Conservation (phyloP, 2,888 invertebrate genomes). For the Julus scanicus region DNA sequence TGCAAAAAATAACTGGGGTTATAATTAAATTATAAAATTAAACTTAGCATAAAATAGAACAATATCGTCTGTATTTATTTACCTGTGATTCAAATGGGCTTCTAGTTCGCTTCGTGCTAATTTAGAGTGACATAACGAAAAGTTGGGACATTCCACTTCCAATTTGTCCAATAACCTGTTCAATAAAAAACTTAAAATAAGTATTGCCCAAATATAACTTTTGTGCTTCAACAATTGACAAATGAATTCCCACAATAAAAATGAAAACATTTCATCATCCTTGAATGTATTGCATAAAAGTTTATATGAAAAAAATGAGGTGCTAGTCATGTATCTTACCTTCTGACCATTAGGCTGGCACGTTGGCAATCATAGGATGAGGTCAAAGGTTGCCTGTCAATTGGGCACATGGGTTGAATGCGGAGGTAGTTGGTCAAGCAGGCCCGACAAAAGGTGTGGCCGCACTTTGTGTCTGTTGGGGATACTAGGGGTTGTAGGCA, state of each 20-base stretch:
- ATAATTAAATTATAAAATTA: neutral
- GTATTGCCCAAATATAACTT: no score
- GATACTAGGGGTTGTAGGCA: slow-evolving; percentile 68
- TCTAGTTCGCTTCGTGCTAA: slow-evolving; percentile 67
- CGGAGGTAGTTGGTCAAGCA: slow-evolving; percentile 64
- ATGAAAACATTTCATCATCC: no score
- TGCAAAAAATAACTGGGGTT: neutral
- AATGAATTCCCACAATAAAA: no score
- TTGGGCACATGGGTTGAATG: slow-evolving; percentile 66
- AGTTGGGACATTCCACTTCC: slow-evolving; percentile 68
- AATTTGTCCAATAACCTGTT: slow-evolving; percentile 68
- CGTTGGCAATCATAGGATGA: slow-evolving; percentile 65
- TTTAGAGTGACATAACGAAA: slow-evolving; percentile 67
- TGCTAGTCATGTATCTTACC: slow-evolving; percentile 64
- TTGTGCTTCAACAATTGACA: no score
- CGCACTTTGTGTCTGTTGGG: slow-evolving; percentile 69
- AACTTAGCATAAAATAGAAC: neutral
- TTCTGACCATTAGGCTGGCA: slow-evolving; percentile 67
- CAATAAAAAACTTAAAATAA: slow-evolving; percentile 56
- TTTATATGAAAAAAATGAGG: no score
- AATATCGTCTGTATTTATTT: slow-evolving; percentile 55
- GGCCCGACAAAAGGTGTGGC: slow-evolving; percentile 68
- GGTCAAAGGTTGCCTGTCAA: slow-evolving; percentile 66
- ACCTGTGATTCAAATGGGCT: slow-evolving; percentile 67
- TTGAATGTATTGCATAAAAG: no score